phyloP scores from a whole-genome alignment of 2,113 vertebrate species.

The Petromus typicus region DNA sequence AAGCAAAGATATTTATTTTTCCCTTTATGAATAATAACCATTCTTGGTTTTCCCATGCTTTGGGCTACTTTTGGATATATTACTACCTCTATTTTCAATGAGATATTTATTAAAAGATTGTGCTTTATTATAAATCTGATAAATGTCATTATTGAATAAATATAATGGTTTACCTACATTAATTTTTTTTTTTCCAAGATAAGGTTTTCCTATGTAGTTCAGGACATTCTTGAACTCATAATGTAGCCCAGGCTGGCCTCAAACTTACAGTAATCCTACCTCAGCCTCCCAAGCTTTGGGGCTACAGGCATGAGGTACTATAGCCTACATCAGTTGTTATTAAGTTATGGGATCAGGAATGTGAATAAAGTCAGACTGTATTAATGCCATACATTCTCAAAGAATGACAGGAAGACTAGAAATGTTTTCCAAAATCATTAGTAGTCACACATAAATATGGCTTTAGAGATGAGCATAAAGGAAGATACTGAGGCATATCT shows the following conservation, averaged over 20 bases:
- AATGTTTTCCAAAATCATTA: conserved; percentile 35
- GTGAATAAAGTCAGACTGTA: neutral
- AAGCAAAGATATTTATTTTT: conserved; percentile 21
- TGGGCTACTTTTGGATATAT: conserved; percentile 20
- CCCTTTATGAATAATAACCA: neutral
- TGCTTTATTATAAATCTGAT: neutral
- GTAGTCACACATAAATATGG: conserved; percentile 17
- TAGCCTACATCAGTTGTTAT: neutral
- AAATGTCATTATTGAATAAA: neutral
- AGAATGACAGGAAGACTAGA: neutral
- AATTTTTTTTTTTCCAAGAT: neutral
- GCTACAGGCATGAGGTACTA: neutral
- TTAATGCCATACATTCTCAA: neutral
- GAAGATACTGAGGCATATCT: neutral
- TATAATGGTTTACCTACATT: neutral
- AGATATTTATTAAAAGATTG: neutral
- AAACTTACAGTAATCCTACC: neutral
- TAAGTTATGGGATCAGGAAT: neutral
- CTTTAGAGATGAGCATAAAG: conserved; percentile 40
- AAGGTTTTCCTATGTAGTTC: neutral
- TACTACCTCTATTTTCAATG: conserved; percentile 32
- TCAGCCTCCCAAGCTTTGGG: neutral
- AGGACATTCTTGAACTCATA: neutral
- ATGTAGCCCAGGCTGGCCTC: neutral
- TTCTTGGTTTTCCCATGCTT: neutral